phyloP scores from a whole-genome alignment of 37 sponge, comb jelly and placozoan genomes.

The Axinella damicornis region DNA sequence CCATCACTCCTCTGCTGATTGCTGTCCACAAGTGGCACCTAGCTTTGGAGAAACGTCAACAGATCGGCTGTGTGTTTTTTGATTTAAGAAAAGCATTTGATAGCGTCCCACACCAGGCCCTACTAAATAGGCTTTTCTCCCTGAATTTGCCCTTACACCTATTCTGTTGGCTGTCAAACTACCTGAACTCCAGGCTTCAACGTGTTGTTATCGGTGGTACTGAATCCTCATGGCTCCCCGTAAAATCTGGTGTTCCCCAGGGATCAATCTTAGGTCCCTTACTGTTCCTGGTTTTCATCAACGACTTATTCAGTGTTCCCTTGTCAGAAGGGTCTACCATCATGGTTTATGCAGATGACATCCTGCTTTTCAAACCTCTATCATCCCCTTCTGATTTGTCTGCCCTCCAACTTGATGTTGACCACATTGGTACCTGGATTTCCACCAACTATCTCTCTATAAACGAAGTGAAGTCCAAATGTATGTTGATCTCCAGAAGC shows the following conservation, averaged over 20 bases:
- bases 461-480: not conserved
- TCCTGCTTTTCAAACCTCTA: not conserved
- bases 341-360: constrained; percentile 3
- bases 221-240: not conserved
- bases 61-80: not conserved
- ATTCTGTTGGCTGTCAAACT: not conserved
- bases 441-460: not conserved
- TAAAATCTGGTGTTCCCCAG: not conserved
- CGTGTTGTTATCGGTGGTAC: not conserved
- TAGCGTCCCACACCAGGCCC: too few relatives aligned
- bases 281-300: not conserved
- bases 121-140: too few relatives aligned
- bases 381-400: not conserved
- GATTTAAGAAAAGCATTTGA: not conserved
- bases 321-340: not conserved
- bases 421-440: not conserved
- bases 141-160: not conserved
- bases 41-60: not conserved
- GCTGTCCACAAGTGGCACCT: too few relatives aligned
- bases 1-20: too few relatives aligned
- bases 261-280: constrained; percentile 1
- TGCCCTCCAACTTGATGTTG: not conserved
- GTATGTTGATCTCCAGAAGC: not conserved
- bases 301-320: not conserved
- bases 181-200: not conserved